phyloP scores from a whole-genome alignment of 2,113 vertebrate genomes.

The Phaethornis superciliosus region DNA sequence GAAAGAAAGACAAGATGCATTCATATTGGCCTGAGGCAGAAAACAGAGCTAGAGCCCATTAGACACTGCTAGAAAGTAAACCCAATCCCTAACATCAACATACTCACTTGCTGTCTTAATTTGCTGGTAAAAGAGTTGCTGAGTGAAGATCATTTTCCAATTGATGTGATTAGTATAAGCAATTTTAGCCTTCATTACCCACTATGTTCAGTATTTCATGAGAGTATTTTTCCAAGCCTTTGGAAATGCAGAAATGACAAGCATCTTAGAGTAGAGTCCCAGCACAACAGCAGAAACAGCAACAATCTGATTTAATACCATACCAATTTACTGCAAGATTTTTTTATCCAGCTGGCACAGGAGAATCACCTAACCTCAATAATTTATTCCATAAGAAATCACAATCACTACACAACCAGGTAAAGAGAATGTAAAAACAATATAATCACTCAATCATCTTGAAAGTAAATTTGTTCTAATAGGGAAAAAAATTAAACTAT shows the following conservation, averaged over 20 bases:
- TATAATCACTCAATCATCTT: constrained; percentile 27
- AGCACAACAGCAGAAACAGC: constrained; percentile 13
- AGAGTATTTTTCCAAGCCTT: constrained; percentile 62
- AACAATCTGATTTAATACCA: constrained; percentile 17
- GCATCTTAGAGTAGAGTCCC: constrained; percentile 15
- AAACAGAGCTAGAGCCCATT: background rate
- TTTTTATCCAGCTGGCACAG: constrained; percentile 58
- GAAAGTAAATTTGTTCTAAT: constrained; percentile 25
- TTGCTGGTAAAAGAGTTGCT: constrained; percentile 39
- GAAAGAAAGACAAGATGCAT: background rate
- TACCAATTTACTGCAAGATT: background rate
- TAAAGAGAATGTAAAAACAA: constrained; percentile 30
- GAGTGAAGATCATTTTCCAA: constrained; percentile 41
- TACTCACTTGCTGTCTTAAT: background rate
- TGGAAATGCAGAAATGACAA: constrained; percentile 52
- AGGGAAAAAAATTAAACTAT: background rate
- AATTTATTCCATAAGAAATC: constrained; percentile 43
- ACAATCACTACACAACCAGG: constrained; percentile 11
- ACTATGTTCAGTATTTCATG: constrained; percentile 38
- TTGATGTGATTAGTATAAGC: constrained; percentile 40
- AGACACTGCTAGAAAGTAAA: constrained; percentile 28
- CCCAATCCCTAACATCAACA: background rate
- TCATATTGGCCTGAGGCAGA: background rate
- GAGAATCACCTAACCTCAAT: constrained; percentile 43
- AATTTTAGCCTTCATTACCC: constrained; percentile 53